These are phyloP conservation scores for Lasiommata megera DNA, from an alignment of 2,888 invertebrate species.

Conservation along the genomic window DNA sequence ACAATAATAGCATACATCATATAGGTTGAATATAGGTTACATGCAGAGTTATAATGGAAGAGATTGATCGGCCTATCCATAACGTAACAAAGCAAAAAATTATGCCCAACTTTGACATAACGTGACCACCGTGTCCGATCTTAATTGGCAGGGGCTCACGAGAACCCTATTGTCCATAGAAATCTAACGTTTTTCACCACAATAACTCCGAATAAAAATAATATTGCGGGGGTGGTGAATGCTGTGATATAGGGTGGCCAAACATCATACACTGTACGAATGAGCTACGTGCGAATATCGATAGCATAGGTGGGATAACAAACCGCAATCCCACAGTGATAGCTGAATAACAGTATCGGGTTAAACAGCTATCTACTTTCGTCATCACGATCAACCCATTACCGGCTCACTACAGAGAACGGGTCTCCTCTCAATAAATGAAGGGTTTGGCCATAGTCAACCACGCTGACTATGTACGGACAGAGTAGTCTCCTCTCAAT, in stretches of 20 bases:
- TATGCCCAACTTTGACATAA: slow-evolving; percentile 63
- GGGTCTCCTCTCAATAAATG: no score
- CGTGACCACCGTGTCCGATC: slow-evolving; percentile 74
- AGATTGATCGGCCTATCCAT: slow-evolving; percentile 53
- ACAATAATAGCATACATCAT: no score
- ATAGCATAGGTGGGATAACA: no score
- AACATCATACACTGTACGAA: neutral
- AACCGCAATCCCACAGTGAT: no score
- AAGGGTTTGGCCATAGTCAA: no score
- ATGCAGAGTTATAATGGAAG: slow-evolving; percentile 16
- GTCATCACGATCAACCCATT: no score
- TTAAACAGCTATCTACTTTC: no score
- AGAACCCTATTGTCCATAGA: slow-evolving; percentile 56
- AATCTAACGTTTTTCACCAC: slow-evolving; percentile 63
- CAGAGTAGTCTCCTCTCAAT: no score
- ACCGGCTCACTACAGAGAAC: no score
- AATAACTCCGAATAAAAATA: slow-evolving; percentile 68
- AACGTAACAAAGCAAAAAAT: slow-evolving; percentile 53
- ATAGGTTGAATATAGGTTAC: slow-evolving; percentile 16
- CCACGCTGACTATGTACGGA: no score
- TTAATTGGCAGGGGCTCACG: slow-evolving; percentile 77
- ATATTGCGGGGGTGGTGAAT: slow-evolving; percentile 67
- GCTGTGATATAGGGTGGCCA: slow-evolving; percentile 28
- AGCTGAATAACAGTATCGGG: no score
- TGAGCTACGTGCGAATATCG: no score